Conservation (phyloP, 1,140 invertebrate genomes). For the Pseudobourletiella spinata region DNA sequence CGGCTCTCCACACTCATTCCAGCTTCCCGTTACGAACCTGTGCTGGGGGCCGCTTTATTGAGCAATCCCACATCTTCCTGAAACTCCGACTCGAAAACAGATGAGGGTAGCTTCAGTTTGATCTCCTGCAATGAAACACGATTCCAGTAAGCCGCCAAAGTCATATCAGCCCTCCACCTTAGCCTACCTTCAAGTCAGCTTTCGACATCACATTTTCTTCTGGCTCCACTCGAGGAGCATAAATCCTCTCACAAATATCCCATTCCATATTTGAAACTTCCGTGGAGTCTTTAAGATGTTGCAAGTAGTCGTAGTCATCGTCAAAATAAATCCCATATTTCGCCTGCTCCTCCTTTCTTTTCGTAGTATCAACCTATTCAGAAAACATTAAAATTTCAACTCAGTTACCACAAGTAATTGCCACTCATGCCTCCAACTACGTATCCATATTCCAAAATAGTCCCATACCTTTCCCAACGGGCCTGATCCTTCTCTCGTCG, state of each 20-base stretch:
- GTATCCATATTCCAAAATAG: no score
- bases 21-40: no score
- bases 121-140: conserved; percentile 24
- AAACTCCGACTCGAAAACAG: conserved; percentile 80
- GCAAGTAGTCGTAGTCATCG: conserved; percentile 91
- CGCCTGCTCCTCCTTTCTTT: conserved; percentile 62
- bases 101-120: conserved; percentile 68
- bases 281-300: conserved; percentile 69
- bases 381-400: neutral
- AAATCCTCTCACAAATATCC: conserved; percentile 37
- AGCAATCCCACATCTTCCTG: conserved; percentile 81
- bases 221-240: conserved; percentile 29
- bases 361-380: conserved; percentile 38
- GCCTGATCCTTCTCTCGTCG: no score
- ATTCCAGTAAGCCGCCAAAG: neutral
- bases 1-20: neutral
- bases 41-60: conserved; percentile 71
- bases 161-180: neutral
- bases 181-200: neutral
- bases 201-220: neutral
- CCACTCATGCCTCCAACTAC: no score
- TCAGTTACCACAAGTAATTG: no score
- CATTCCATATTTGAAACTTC: conserved; percentile 42
- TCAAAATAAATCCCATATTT: conserved; percentile 94
- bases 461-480: no score